These are phyloP conservation scores for Podarcis raffonei DNA, from an alignment of 2,113 vertebrate genomes.

Conservation along the genomic window DNA sequence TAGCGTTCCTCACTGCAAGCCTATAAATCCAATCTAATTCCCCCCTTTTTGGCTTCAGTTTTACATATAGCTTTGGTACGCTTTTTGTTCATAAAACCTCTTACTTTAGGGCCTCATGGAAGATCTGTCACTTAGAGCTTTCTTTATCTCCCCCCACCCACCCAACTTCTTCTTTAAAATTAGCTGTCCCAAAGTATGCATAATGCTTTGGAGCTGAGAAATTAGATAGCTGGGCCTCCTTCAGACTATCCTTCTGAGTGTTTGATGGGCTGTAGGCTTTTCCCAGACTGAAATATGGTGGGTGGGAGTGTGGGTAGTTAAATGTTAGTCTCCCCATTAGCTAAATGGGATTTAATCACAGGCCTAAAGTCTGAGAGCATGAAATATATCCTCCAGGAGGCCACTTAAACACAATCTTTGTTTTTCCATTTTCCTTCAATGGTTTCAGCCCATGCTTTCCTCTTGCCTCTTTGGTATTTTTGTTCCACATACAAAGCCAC, in stretches of 20 bases:
- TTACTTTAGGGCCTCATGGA: slow-evolving; percentile 49
- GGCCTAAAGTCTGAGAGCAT: slow-evolving; percentile 28
- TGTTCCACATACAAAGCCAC: slow-evolving; percentile 25
- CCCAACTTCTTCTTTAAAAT: slow-evolving; percentile 46
- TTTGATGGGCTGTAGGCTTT: background rate
- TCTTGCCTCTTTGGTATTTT: background rate
- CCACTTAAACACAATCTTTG: slow-evolving; percentile 58
- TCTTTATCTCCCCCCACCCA: slow-evolving; percentile 25
- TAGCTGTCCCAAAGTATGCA: slow-evolving; percentile 55
- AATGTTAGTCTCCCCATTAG: slow-evolving; percentile 6
- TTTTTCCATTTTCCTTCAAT: slow-evolving; percentile 28
- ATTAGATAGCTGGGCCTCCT: slow-evolving; percentile 35
- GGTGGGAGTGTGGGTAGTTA: slow-evolving; percentile 14
- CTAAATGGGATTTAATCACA: slow-evolving; percentile 5
- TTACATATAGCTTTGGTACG: slow-evolving; percentile 47
- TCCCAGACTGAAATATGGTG: background rate
- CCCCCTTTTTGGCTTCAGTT: slow-evolving; percentile 28
- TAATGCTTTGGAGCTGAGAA: slow-evolving; percentile 55
- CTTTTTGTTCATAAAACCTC: slow-evolving; percentile 55
- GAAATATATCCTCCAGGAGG: slow-evolving; percentile 46
- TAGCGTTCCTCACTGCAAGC: slow-evolving; percentile 44
- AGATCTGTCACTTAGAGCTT: slow-evolving; percentile 48
- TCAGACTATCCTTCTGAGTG: background rate
- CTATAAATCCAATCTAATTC: slow-evolving; percentile 63
- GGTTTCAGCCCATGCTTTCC: background rate